These are phyloP conservation scores for Priapulus caudatus DNA, from an alignment of 2,888 invertebrate genomes.

Conservation along the genomic window DNA sequence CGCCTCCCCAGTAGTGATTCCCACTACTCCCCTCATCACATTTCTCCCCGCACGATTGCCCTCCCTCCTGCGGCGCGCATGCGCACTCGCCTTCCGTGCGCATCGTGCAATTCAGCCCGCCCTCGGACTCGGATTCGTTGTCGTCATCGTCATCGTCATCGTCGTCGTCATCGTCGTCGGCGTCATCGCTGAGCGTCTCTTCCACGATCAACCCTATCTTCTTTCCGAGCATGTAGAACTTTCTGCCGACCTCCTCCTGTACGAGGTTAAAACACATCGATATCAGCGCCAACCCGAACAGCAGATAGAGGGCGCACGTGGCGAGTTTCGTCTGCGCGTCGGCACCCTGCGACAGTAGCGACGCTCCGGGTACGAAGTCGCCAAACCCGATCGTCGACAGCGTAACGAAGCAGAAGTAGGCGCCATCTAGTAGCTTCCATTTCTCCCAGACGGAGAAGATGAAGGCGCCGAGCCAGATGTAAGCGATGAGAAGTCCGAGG, in stretches of 20 bases:
- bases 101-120: no score
- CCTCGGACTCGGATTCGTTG: no score
- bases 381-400: constrained; percentile 23
- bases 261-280: constrained; percentile 96
- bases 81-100: no score
- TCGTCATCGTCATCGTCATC: no score
- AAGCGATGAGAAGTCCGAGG: constrained; percentile 73
- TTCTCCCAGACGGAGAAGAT: constrained; percentile 84
- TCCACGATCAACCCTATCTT: constrained; percentile 53
- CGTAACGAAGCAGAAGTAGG: constrained; percentile 7
- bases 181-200: no score
- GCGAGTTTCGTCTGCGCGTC: constrained; percentile 55
- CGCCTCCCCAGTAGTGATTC: no score
- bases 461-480: constrained; percentile 75
- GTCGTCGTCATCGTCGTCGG: no score
- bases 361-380: constrained; percentile 52
- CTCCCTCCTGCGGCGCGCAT: no score
- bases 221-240: constrained; percentile 71
- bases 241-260: constrained; percentile 80
- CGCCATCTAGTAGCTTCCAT: constrained; percentile 78
- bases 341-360: background rate
- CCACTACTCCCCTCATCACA: no score
- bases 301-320: constrained; percentile 74
- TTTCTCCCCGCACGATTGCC: no score
- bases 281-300: constrained; percentile 82